Evolutionary conservation across 2,797 vertebrate species (phyloP), one percentile per base, ranked within the genome.

Genomic region (Sardinella longiceps): DNA sequence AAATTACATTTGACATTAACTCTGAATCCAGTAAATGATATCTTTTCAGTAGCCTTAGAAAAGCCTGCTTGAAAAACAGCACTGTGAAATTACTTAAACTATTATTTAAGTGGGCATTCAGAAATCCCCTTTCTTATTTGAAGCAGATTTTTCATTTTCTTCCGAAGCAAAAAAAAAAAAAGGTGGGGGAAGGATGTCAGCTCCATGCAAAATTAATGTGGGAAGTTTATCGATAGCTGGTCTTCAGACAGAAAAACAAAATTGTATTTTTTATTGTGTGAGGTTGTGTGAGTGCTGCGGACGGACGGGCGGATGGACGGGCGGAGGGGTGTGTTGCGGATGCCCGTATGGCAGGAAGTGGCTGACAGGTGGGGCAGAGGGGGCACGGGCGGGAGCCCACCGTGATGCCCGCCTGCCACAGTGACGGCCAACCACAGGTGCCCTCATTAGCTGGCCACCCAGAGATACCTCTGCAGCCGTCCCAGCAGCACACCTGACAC

Each of bases 401-500:
- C 82, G 81, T 83, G 83, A 85, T 89, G 86, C 82, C 84, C 82
- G 46, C 87, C 86, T 39, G 82, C 66, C 83, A n/a, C 81, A 37
- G 56, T 84, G 84, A 50, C 85, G 87, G 86, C 85, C 74, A 89
- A 77, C 83, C 83, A 82, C 84, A 84, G 66, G 85, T 85, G 83
- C 85, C 82, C 88, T 91, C 88, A 90, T 89, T 91, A 88, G 89
- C 83, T 89, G 89, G 89, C 90, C 84, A 84, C 90, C 90, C 90
- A 91, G 88, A 87, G 86, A 81, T 85, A 58, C 83, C 84, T 58
- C 66, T 84, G 86, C 83, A 77, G 33, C 85, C 82, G 82, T 88
- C 85, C 86, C 82, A 87, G 86, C 85, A 85, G 89, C 82, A 63
- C 37, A 90, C 89, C 88, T 87, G 86, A 89, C 88, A 89, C 88